Base-by-base conservation (phyloP, 2,888 invertebrate genomes). In the Dorcus parallelipipedus region DNA sequence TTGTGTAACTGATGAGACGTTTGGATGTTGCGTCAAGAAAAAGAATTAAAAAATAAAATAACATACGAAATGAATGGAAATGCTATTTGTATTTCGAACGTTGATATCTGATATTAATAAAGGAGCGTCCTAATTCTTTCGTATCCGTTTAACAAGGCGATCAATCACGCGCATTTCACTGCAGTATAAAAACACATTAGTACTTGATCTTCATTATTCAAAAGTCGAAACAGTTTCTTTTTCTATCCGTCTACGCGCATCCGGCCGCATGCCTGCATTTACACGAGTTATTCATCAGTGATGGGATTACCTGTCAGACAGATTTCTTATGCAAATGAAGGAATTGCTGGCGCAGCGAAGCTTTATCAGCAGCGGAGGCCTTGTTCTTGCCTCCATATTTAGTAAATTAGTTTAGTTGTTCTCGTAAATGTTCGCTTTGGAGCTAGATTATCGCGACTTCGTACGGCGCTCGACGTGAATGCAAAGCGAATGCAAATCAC, bases 371-470 rank as follows among this genome's bases (percentile, higher is more conserved):
- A 56, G 52, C 42, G 53, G 40, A 47, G 56, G 50, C 40, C 52
- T 33, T 50, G 51, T 26, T 10, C 17, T 20, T 50, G 54, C 45
- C 42, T 53, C 59, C 56, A 58, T 63, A 63, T 63, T 63, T 54
- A 54, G 55, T 59, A 61, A 63, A 63, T 63, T 63, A 54, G 59
- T 61, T 59, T 60, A 55, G 54, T 47, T 54, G 45, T 54, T 43
- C 26, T 53, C 59, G 56, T 59, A 62, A 62, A 59, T 56, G 54
- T 38, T 38, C 23, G 45, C 26, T 33, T 33, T 33, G 26, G 26
- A 33, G 45, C 45, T 10, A 23, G 9, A 20, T 41, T 41, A 52
- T 43, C 26, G 38, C 38, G 51, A 51, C 17, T 45, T 45, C 20
- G 45, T 45, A 17, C 41, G 41, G 51, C 47, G 56, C 60, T 48